Base-by-base conservation (phyloP, 2,888 invertebrate species). In the Eupithecia inturbata region DNA sequence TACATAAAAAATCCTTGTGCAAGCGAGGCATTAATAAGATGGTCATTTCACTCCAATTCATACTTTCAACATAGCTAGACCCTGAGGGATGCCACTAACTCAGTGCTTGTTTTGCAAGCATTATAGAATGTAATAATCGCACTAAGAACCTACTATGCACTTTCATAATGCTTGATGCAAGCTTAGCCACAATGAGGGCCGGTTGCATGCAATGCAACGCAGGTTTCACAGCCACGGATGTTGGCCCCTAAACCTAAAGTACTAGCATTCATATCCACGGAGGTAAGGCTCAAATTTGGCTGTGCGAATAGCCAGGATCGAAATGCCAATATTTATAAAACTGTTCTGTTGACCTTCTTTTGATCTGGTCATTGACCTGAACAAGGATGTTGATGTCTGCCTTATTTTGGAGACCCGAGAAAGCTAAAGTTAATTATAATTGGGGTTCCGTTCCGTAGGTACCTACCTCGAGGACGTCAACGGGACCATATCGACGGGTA, bases 131-230 rank as follows among this genome's bases (percentile, higher is more conserved):
- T 57, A 57, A 64, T 62, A 31, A 62, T 62, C n/a, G 10, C 66
- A 66, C 19, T 22, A 22, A 19, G 36, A 62, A 49, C 49, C 19
- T 64, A 63, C 63, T 67, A 63, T 67, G 28, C 64, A 70, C 70
- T 75, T 75, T 75, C 75, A 75, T 75, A 73, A 75, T 69, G 66
- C 45, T 71, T 76, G 74, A 31, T 76, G 72, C 76, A 73, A 76
- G 66, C 66, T 0, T 7, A 66, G 66, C 64, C 49, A 64, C 72
- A 68, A 73, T 69, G 62, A 72, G 67, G 67, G 73, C 67, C 57
- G 49, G 66, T 62, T 26, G 31, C 76, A 76, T 76, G 57, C 68
- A 36, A 76, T 76, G 57, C 68, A 36, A 68, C 68, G 69, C 71
- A 67, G 67, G 36, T 39, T 26, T 39, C 5, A 7, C 66, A 41